Base-by-base conservation (phyloP, 1,140 invertebrate species). In the Kradibia gibbosae region DNA sequence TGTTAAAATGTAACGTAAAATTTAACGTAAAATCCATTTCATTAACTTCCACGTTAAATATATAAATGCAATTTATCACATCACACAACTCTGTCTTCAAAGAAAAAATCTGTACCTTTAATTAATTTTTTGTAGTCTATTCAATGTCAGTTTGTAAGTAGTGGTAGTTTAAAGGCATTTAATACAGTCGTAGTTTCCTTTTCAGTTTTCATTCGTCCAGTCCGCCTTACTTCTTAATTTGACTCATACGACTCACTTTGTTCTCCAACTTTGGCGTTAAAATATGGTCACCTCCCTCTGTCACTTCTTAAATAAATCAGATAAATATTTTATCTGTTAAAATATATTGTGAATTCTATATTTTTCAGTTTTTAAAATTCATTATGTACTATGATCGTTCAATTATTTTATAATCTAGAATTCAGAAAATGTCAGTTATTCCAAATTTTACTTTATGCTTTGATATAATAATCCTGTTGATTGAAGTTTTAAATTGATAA, bases 11-110 rank as follows among this genome's bases (percentile, higher is more conserved):
- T n/a, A n/a, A n/a, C n/a, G n/a, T n/a, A n/a, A n/a, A 20, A 28
- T 42, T 39, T 36, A 28, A 3, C 48, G 65, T 31, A 34, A 80
- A 80, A 80, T 80, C 67, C 39, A 62, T 80, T 80, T 80, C 72
- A 80, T 80, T 48, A 80, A 42, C 62, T 80, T 72, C 53, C 34
- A 39, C 31, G 53, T 75, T 11, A 25, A 20, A 15, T 48, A 39
- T 20, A 11, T 10, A n/a, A 20, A 62, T 62, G n/a, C n/a, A 62
- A 17, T 34, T 62, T 36, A 34, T 42, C 28, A 10, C 25, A 1
- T n/a, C n/a, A 34, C 34, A n/a, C 17, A 11, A 57, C 7, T 50
- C 8, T 50, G 72, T 15, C 10, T 25, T 39, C 62, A 34, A 45
- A 22, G n/a, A 62, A 76, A 62, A 62, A 57, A 5, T 36, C 5